Conservation (phyloP, 1,140 invertebrate species). For the Macrobrachium rosenbergii region DNA sequence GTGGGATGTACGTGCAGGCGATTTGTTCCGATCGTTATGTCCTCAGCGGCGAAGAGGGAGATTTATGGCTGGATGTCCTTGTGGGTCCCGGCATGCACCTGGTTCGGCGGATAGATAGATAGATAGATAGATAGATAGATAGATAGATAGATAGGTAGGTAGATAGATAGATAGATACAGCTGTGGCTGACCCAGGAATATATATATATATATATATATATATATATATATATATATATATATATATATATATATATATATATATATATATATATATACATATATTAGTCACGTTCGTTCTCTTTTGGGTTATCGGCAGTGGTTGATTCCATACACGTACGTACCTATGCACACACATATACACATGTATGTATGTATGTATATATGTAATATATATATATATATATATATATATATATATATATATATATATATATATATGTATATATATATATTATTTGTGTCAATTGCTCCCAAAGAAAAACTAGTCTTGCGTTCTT, state of each 20-base stretch:
- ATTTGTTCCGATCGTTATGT: too few species aligned
- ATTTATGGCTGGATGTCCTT: not conserved
- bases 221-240: slow-evolving; percentile 38
- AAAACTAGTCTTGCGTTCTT: not conserved
- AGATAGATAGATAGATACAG: not conserved
- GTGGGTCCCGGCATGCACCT: not conserved
- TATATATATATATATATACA: not conserved
- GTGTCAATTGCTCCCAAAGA: not conserved
- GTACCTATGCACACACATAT: too few species aligned
- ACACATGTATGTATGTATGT: slow-evolving; percentile 27
- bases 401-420: slow-evolving; percentile 38
- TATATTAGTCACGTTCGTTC: not conserved
- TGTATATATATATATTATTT: slow-evolving; percentile 1
- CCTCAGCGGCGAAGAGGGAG: not conserved
- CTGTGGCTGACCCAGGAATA: not conserved
- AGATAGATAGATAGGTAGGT: not conserved
- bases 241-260: slow-evolving; percentile 24
- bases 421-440: slow-evolving; percentile 41
- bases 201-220: slow-evolving; percentile 32
- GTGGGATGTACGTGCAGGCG: too few species aligned
- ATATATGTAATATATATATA: slow-evolving; percentile 29
- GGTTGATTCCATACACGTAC: too few species aligned
- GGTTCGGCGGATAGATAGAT: not conserved
- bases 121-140: not conserved
- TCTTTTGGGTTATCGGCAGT: too few species aligned